phyloP scores from a whole-genome alignment of 1,140 invertebrate species.

The Chironomus tepperi region DNA sequence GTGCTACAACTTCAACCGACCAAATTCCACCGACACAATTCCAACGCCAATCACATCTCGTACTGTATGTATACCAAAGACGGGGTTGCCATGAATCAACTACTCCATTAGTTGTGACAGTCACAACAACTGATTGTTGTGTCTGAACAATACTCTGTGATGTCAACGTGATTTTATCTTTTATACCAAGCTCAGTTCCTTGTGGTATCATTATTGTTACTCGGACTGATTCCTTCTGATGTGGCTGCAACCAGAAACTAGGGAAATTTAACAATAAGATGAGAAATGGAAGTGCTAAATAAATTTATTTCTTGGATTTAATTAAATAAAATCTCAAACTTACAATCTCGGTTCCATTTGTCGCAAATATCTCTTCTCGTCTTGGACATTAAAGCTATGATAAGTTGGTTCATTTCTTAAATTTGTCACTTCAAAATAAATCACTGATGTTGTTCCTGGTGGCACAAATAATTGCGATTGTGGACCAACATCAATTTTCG shows the following conservation, averaged over 20 bases:
- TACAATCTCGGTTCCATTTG: slow-evolving; percentile 39
- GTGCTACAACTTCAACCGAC: slow-evolving; percentile 50
- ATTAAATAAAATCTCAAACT: neutral
- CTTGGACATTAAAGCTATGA: slow-evolving; percentile 45
- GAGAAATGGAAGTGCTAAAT: neutral
- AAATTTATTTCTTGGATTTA: neutral
- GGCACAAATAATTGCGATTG: slow-evolving; percentile 35
- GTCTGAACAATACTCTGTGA: slow-evolving; percentile 38
- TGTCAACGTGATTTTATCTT: slow-evolving; percentile 49
- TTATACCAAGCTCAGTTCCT: slow-evolving; percentile 40
- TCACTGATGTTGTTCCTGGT: slow-evolving; percentile 33
- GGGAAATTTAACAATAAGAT: slow-evolving; percentile 22
- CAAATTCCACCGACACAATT: slow-evolving; percentile 48
- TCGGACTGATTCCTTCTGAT: slow-evolving; percentile 44
- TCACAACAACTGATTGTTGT: slow-evolving; percentile 32
- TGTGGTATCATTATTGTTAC: slow-evolving; percentile 44
- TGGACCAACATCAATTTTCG: slow-evolving; percentile 33
- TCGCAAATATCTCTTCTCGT: slow-evolving; percentile 44
- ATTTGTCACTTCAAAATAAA: slow-evolving; percentile 49
- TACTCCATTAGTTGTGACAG: slow-evolving; percentile 28
- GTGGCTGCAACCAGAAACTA: slow-evolving; percentile 43
- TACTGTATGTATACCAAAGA: slow-evolving; percentile 43
- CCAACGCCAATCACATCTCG: slow-evolving; percentile 33
- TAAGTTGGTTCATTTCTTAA: slow-evolving; percentile 42
- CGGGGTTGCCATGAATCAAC: slow-evolving; percentile 38